A percentile compares a stretch with the other conserved stretches of the same genome.
Evolutionary conservation across 2,888 invertebrate genomes (phyloP).

Genomic region (Diaprepes abbreviatus): DNA sequence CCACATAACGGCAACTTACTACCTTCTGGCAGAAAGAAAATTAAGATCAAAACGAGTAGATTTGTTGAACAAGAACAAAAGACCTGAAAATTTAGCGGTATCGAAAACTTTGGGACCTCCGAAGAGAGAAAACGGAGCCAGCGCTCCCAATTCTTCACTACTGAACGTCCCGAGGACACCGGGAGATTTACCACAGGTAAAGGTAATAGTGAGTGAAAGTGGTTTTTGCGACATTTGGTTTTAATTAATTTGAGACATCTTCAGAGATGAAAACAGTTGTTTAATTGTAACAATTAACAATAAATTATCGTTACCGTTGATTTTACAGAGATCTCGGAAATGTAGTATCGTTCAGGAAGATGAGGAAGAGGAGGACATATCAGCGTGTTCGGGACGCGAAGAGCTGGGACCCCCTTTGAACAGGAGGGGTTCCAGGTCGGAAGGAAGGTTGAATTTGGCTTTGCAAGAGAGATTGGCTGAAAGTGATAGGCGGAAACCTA

Average conservation of each 20-base stretch:
- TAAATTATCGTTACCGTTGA: no score
- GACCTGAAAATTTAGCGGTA: constrained; percentile 67
- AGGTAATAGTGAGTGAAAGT: background rate
- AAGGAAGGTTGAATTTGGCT: constrained; percentile 81
- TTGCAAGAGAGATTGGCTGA: constrained; percentile 74
- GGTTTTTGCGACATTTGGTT: no score
- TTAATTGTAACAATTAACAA: no score
- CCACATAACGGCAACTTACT: constrained; percentile 98
- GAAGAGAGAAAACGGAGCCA: constrained; percentile 56
- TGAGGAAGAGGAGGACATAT: constrained; percentile 88
- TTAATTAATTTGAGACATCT: no score
- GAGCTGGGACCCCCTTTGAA: constrained; percentile 72
- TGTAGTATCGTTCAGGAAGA: constrained; percentile 95
- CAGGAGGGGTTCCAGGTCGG: constrained; percentile 83
- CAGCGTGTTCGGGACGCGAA: constrained; percentile 73
- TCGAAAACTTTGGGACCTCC: constrained; percentile 52
- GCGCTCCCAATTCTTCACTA: constrained; percentile 63
- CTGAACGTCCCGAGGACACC: constrained; percentile 77
- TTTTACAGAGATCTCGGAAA: constrained; percentile 80
- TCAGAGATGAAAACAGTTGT: no score
- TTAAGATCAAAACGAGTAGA: constrained; percentile 84
- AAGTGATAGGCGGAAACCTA: constrained; percentile 70
- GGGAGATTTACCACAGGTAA: constrained; percentile 77
- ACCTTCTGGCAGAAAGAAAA: constrained; percentile 93
- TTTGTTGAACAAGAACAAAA: constrained; percentile 66